Percentiles rank a stretch among this genome's conserved stretches.
phyloP scores from a whole-genome alignment of 2,888 invertebrate genomes.

The Crematogaster levior region DNA sequence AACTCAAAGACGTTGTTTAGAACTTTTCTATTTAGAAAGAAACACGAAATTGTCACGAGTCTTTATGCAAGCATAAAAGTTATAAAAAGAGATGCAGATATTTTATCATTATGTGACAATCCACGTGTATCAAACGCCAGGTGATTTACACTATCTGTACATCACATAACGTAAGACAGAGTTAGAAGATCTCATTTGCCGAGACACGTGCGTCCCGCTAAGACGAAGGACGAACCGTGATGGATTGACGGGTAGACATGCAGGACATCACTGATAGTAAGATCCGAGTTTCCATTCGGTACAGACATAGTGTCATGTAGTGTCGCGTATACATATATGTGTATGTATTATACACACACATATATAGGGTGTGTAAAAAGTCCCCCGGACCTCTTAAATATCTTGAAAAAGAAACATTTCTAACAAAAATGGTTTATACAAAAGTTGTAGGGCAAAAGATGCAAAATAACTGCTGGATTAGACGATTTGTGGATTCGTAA shows the following conservation, averaged over 20 bases:
- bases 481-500: too few species aligned
- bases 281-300: conserved; percentile 28
- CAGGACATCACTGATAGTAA: conserved; percentile 33
- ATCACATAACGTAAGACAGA: conserved; percentile 10
- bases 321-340: not conserved
- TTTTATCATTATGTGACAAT: not conserved
- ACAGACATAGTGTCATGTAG: conserved; percentile 15
- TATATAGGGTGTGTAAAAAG: too few species aligned
- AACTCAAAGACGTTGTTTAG: not conserved
- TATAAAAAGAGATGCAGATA: not conserved
- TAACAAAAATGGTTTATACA: too few species aligned
- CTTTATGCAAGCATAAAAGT: not conserved
- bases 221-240: conserved; percentile 34
- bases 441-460: too few species aligned
- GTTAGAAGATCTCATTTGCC: conserved; percentile 28
- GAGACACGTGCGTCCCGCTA: conserved; percentile 21
- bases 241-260: conserved; percentile 37
- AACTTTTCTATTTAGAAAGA: not conserved
- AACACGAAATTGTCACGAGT: not conserved
- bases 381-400: too few species aligned
- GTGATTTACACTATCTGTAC: not conserved
- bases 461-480: too few species aligned
- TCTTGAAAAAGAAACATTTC: too few species aligned
- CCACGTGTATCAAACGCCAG: not conserved
- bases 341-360: too few species aligned